Evolutionary conservation across 2,797 vertebrate genomes (phyloP).

Genomic region (Gouania willdenowi): DNA sequence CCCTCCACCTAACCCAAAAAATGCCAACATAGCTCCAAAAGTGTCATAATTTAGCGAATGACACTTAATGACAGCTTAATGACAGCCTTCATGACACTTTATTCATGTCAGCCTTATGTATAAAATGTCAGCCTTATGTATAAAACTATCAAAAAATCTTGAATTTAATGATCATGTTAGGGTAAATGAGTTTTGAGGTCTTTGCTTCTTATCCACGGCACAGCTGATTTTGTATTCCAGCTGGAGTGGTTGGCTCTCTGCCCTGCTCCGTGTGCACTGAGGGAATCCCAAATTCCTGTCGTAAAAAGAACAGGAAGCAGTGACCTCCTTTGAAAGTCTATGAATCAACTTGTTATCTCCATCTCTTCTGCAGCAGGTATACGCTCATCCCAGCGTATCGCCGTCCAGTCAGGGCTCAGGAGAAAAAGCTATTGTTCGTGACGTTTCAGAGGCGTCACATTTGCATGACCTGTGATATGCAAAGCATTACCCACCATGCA

Average conservation of each 20-base stretch:
- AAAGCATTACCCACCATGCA: conserved; percentile 19
- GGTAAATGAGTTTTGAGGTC: conserved; percentile 33
- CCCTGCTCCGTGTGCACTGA: conserved; percentile 48
- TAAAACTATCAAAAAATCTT: not conserved
- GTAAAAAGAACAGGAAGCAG: conserved; percentile 65
- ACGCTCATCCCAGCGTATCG: conserved; percentile 40
- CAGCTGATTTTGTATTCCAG: conserved; percentile 57
- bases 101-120: too few relatives aligned
- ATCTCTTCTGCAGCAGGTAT: conserved; percentile 42
- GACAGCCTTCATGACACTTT: too few relatives aligned
- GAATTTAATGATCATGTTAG: conserved; percentile 1
- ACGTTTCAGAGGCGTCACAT: conserved; percentile 33
- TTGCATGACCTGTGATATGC: conserved; percentile 31
- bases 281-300: conserved; percentile 69
- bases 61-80: too few relatives aligned
- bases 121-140: not conserved
- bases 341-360: conserved; percentile 73
- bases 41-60: too few relatives aligned
- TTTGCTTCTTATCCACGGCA: conserved; percentile 38
- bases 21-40: too few relatives aligned
- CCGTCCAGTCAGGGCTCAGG: conserved; percentile 33
- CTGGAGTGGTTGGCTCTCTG: conserved; percentile 44
- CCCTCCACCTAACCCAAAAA: too few relatives aligned
- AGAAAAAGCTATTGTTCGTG: conserved; percentile 45
- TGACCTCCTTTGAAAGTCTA: conserved; percentile 66